Conservation (phyloP, 2,113 vertebrate genomes). For the zebrafish (Danio rerio) region GRCz12tu NC_133178.1:37215001-37215500, state of each 20-base stretch:
- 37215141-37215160: neutral
- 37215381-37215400: conserved; percentile 2
- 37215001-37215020: neutral
- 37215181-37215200: neutral
- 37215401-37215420: conserved; percentile 3
- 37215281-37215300: conserved; percentile 3
- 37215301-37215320: conserved; percentile 15
- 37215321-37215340: neutral
- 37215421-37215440: neutral
- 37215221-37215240: neutral
- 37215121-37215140: neutral
- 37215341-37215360: conserved; percentile 7
- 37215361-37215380: conserved; percentile 5
- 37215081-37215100: neutral
- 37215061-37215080: neutral
- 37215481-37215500: no score
- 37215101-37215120: neutral
- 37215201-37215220: neutral
- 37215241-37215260: neutral
- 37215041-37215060: neutral
- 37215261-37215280: neutral
- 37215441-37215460: neutral
- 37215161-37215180: neutral
- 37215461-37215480: conserved; percentile 1
- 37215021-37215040: neutral